Conservation (phyloP, 2,113 vertebrate species). For the Epinephelus cyanopodus region DNA sequence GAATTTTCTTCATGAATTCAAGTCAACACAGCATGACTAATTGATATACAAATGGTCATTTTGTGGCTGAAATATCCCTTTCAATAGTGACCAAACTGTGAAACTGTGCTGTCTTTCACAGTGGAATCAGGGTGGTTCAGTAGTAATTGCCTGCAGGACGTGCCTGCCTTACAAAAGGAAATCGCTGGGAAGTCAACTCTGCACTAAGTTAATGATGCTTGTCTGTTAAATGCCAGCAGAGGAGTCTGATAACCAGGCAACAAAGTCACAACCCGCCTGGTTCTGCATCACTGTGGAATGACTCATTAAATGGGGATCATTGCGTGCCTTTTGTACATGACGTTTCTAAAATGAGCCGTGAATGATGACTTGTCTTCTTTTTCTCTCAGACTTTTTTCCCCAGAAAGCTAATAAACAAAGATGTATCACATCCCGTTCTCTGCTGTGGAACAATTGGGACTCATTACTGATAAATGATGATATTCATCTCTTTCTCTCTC, state of each 20-base stretch:
- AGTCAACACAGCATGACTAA: too few relatives aligned
- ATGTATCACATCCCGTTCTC: constrained; percentile 44
- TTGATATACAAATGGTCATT: too few relatives aligned
- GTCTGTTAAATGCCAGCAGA: constrained; percentile 63
- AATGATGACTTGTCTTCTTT: constrained; percentile 53
- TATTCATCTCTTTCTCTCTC: constrained; percentile 45
- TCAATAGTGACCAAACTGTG: not conserved
- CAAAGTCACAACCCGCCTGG: constrained; percentile 48
- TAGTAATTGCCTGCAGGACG: constrained; percentile 39
- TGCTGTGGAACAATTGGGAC: constrained; percentile 30
- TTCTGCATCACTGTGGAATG: constrained; percentile 49
- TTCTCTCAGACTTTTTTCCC: constrained; percentile 7
- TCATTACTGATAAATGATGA: constrained; percentile 54
- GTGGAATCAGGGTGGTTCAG: constrained; percentile 27
- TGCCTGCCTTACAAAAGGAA: constrained; percentile 49
- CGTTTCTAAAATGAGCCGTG: constrained; percentile 68
- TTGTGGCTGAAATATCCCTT: too few relatives aligned
- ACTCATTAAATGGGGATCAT: constrained; percentile 66
- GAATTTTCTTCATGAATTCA: too few relatives aligned
- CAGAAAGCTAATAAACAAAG: constrained; percentile 61
- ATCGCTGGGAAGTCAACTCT: constrained; percentile 66
- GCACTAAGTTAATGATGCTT: constrained; percentile 61
- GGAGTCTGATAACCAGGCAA: constrained; percentile 64
- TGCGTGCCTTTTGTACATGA: constrained; percentile 49
- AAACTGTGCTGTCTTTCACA: constrained; percentile 18